Evolutionary conservation across 1,140 invertebrate genomes (phyloP).

Genomic region (Tigriopus japonicus): DNA sequence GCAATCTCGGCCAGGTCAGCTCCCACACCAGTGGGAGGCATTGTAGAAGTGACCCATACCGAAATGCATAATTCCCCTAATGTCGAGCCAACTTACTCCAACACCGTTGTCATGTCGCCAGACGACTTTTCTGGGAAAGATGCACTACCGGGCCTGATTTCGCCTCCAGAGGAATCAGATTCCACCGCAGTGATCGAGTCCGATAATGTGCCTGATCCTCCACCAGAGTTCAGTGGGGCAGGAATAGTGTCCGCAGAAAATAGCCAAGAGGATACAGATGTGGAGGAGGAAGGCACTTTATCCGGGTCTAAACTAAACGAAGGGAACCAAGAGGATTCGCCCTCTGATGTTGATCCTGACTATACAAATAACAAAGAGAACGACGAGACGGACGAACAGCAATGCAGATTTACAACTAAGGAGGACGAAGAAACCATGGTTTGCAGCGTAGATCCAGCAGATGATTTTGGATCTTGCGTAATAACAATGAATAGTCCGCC

Average conservation of each 20-base stretch:
- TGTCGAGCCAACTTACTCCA: not conserved
- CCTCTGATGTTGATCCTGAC: not conserved
- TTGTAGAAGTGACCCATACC: no score
- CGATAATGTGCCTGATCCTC: constrained; percentile 10
- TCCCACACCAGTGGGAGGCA: not conserved
- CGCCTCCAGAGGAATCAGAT: constrained; percentile 9
- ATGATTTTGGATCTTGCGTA: no score
- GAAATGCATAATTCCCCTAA: no score
- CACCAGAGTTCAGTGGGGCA: constrained; percentile 8
- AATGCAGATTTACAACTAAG: no score
- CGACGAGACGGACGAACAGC: not conserved
- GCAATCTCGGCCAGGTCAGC: constrained; percentile 1
- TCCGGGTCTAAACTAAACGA: not conserved
- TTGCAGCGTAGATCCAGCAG: no score
- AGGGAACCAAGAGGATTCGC: not conserved
- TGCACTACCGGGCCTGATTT: not conserved
- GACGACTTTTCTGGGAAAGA: no score
- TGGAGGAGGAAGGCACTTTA: constrained; percentile 6
- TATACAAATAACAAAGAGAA: not conserved
- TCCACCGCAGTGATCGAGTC: constrained; percentile 7
- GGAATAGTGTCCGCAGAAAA: not conserved
- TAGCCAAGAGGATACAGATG: constrained; percentile 8
- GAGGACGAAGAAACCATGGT: no score
- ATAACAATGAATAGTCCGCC: no score
- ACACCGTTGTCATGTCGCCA: not conserved